Base-by-base conservation (phyloP, 2,888 invertebrate species). In the Aphodius granarius region DNA sequence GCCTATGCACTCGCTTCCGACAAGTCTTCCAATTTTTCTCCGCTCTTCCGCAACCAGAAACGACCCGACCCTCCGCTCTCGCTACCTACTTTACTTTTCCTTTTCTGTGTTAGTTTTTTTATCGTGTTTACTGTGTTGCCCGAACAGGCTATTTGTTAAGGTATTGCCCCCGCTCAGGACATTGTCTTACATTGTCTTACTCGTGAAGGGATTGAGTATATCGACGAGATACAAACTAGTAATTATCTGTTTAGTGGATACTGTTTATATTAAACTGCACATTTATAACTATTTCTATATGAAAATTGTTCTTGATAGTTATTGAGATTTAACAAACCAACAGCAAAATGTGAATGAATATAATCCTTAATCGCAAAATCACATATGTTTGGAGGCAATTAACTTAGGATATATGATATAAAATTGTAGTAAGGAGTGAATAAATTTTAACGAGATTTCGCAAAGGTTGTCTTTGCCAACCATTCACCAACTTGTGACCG, bases 21-120 rank as follows among this genome's bases (percentile, higher is more conserved):
- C 84, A 83, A 83, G 84, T 84, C 84, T 83, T 84, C 83, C 85
- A 85, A 85, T 85, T 86, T 86, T 86, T 85, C 85, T 85, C 83
- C 68, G 68, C 68, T 19, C 68, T 68, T 68, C 68, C 68, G 68
- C 68, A 68, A 68, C 68, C 68, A 68, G 68, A 43, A 43, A 43
- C 43, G 43, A 43, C 43, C 43, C 43, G 43, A 43, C 43, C 43
- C 43, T 13, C 43, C 9, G 43, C 13, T 43, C 43, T 43, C 43
- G 43, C 43, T 43, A 43, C 43, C 43, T 9, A 6, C 43, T 43
- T 13, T 3, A 43, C 43, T 43, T 43, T 43, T 43, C 43, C 43
- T 43, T 43, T 43, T 43, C 43, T 43, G 23, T 23, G 23, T 23
- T 43, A n/a, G 43, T 43, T 1, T 43, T 43, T 43, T 43, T 43